Conservation (phyloP, 2,797 vertebrate species). For the Gouania willdenowi region DNA sequence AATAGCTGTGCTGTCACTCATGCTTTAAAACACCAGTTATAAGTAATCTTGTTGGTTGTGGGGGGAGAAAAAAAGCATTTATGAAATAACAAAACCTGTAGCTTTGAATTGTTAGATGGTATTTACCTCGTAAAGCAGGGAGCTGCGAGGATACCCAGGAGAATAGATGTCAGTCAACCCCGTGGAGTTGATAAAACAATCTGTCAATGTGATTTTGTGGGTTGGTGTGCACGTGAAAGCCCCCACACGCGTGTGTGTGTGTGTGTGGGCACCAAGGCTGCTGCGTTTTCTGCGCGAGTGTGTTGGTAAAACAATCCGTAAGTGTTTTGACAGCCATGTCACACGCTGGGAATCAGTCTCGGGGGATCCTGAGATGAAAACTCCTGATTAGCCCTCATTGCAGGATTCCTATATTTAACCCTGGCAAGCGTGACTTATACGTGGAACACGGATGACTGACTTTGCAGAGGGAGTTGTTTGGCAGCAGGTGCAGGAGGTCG, state of each 20-base stretch:
- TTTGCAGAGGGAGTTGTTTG: conserved; percentile 36
- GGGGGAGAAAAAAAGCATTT: conserved; percentile 15
- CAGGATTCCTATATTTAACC: conserved; percentile 66
- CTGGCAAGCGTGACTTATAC: conserved; percentile 33
- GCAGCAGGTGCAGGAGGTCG: conserved; percentile 54
- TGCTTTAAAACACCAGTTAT: conserved; percentile 11
- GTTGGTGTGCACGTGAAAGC: conserved; percentile 4
- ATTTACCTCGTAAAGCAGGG: conserved; percentile 44
- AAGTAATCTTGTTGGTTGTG: conserved; percentile 1
- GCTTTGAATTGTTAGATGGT: conserved; percentile 26
- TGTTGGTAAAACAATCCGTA: conserved; percentile 65
- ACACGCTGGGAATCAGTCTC: conserved; percentile 61
- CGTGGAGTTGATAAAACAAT: conserved; percentile 57
- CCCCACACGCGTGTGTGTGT: conserved; percentile 22
- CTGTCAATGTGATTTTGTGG: conserved; percentile 41
- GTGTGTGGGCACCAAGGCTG: neutral
- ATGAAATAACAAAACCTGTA: conserved; percentile 33
- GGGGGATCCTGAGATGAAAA: conserved; percentile 57
- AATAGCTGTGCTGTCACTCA: neutral
- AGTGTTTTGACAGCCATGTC: conserved; percentile 73
- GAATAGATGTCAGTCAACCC: conserved; percentile 67
- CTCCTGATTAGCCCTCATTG: conserved; percentile 55
- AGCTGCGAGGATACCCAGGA: conserved; percentile 52
- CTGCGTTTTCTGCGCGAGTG: conserved; percentile 3
- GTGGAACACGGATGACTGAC: conserved; percentile 34